A percentile compares a stretch with the other conserved stretches of the same genome.
Evolutionary conservation across 2,888 invertebrate species (phyloP).

Genomic region (Lottia gigantea): DNA sequence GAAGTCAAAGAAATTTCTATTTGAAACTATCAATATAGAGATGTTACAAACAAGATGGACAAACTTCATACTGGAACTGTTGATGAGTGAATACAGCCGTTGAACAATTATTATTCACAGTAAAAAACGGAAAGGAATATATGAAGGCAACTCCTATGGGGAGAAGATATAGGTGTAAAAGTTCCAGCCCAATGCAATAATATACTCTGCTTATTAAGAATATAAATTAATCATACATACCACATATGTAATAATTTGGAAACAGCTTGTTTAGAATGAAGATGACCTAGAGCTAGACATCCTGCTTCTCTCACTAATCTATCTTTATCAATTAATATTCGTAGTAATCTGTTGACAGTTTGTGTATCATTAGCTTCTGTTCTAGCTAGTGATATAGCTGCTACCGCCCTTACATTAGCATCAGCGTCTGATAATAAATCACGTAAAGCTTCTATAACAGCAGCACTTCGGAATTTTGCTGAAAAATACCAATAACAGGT

Average conservation of each 20-base stretch:
- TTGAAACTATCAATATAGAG: too few relatives aligned
- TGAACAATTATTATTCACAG: too few relatives aligned
- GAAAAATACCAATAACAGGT: constrained; percentile 5
- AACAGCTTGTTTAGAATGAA: constrained; percentile 49
- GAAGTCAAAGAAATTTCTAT: too few relatives aligned
- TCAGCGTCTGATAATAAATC: constrained; percentile 51
- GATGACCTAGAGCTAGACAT: constrained; percentile 54
- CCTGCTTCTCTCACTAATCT: constrained; percentile 56
- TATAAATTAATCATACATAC: constrained; percentile 33
- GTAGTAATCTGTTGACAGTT: constrained; percentile 41
- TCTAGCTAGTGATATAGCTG: constrained; percentile 55
- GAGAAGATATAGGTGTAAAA: background rate
- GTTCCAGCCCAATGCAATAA: background rate
- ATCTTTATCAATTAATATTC: constrained; percentile 49
- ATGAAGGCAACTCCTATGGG: too few relatives aligned
- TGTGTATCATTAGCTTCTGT: constrained; percentile 41
- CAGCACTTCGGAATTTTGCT: constrained; percentile 52
- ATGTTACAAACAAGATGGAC: too few relatives aligned
- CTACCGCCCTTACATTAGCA: constrained; percentile 53
- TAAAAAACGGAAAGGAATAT: background rate
- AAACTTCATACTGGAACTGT: too few relatives aligned
- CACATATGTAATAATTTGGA: constrained; percentile 51
- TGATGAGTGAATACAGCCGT: too few relatives aligned
- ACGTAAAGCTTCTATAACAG: constrained; percentile 52
- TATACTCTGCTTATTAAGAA: background rate